Evolutionary conservation across 2,797 vertebrate genomes (phyloP), one percentile per base, ranked within the genome.

Genomic region (Pelobates cultripes): DNA sequence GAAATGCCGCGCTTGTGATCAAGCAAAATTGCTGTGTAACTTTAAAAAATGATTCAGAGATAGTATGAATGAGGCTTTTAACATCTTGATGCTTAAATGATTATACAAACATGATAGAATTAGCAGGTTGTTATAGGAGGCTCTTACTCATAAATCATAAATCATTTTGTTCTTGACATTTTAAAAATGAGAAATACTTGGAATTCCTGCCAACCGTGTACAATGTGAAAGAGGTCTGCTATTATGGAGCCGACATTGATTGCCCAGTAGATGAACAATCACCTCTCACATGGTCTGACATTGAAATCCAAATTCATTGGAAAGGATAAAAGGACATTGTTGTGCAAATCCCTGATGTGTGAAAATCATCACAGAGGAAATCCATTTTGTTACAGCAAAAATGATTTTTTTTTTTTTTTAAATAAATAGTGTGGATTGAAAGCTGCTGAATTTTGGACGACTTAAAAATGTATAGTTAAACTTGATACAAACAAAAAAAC

Each of bases 151-250:
- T 75, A 84, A 84, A 84, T 84, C 82, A 84, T 84, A 84, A 84
- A 84, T 84, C 82, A 84, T 84, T 79, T 73, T 79, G 64, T 79
- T 79, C 77, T 70, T 84, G 82, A 79, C 82, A 84, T 80, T 84
- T 76, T 83, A 57, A 75, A 61, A 79, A 83, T 79, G 77, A 79
- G 82, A 83, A 79, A 79, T 76, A 76, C 73, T 84, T 72, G 60
- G 73, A 84, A 75, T 73, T 71, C 75, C 77, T 76, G 68, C 77
- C 77, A 75, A 71, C 72, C 73, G 68, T 79, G 77, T 79, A 84
- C 78, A 84, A 79, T 84, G 77, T 79, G 77, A 84, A 51, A 81
- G 77, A 79, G 73, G 77, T 60, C 73, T 84, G 77, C 73, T 79
- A 79, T 79, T 84, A 84, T 60, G 67, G 77, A 79, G 77, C 77